phyloP scores from a whole-genome alignment of 2,888 invertebrate species.

The Noctua fimbriata region DNA sequence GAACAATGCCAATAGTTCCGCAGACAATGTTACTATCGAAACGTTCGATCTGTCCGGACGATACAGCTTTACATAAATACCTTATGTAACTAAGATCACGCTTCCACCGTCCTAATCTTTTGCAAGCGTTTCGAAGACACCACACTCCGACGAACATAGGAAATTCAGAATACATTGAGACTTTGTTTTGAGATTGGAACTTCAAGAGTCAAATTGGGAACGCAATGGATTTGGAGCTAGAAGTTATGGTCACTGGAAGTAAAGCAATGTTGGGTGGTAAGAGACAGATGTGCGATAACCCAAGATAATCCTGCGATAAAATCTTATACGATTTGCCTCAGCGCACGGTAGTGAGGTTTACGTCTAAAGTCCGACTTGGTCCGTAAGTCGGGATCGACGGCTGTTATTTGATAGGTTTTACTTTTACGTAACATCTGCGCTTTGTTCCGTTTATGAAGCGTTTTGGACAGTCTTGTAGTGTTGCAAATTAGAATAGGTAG shows the following conservation, averaged over 20 bases:
- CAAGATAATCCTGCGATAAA: conserved; percentile 85
- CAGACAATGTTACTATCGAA: conserved; percentile 69
- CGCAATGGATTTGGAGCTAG: conserved; percentile 63
- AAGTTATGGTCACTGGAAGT: conserved; percentile 33
- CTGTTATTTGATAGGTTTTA: conserved; percentile 67
- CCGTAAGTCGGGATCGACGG: conserved; percentile 18
- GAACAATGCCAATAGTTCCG: conserved; percentile 68
- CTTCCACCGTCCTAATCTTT: conserved; percentile 72
- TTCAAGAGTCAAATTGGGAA: not conserved
- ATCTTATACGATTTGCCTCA: conserved; percentile 84
- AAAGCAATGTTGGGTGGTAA: conserved; percentile 68
- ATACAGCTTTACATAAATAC: conserved; percentile 85
- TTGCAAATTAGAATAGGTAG: conserved; percentile 8
- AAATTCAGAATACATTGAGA: conserved; percentile 61
- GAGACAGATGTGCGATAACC: conserved; percentile 84
- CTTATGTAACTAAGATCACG: conserved; percentile 84
- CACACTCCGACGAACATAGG: not conserved
- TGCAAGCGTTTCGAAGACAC: conserved; percentile 30
- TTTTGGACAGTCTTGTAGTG: conserved; percentile 4
- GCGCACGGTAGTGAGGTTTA: conserved; percentile 73
- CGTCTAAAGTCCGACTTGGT: conserved; percentile 55
- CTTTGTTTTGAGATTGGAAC: not conserved
- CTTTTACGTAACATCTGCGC: conserved; percentile 58
- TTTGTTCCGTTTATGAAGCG: conserved; percentile 42
- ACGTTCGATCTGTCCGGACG: conserved; percentile 72